A percentile compares a stretch with the other conserved stretches of the same genome.
Conservation (phyloP, 2,888 invertebrate genomes). For the Drosophila ezoana region DNA sequence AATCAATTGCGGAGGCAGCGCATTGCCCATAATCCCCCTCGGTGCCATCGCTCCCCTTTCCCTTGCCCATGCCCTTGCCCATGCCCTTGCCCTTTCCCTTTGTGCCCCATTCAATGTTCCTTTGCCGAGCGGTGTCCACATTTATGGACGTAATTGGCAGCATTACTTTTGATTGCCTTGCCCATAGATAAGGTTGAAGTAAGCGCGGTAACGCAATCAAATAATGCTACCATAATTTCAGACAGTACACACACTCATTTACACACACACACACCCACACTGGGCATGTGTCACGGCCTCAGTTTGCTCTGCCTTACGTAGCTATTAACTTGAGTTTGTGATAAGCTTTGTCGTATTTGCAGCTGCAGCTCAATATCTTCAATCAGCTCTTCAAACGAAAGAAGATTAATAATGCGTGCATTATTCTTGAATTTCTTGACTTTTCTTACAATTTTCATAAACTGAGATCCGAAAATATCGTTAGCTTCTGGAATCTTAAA, state of each 20-base stretch:
- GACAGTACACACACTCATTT: slow-evolving; percentile 18
- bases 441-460: too few relatives aligned
- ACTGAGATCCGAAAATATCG: too few relatives aligned
- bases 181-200: slow-evolving; percentile 43
- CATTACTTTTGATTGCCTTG: slow-evolving; percentile 72
- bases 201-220: slow-evolving; percentile 55
- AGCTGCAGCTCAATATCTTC: not conserved
- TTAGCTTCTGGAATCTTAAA: too few relatives aligned
- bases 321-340: slow-evolving; percentile 5
- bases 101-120: not conserved
- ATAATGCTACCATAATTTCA: slow-evolving; percentile 59
- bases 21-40: not conserved
- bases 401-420: too few relatives aligned
- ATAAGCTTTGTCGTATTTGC: slow-evolving; percentile 4
- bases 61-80: too few relatives aligned
- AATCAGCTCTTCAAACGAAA: too few relatives aligned
- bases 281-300: slow-evolving; percentile 13
- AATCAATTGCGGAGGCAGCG: slow-evolving; percentile 29
- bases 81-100: too few relatives aligned
- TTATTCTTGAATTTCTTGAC: too few relatives aligned
- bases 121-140: slow-evolving; percentile 29
- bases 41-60: too few relatives aligned
- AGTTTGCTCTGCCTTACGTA: slow-evolving; percentile 1
- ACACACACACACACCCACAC: not conserved
- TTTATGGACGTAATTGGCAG: slow-evolving; percentile 73